Conservation (phyloP, 2,113 vertebrate genomes). For the Clarias macrocephalus region DNA sequence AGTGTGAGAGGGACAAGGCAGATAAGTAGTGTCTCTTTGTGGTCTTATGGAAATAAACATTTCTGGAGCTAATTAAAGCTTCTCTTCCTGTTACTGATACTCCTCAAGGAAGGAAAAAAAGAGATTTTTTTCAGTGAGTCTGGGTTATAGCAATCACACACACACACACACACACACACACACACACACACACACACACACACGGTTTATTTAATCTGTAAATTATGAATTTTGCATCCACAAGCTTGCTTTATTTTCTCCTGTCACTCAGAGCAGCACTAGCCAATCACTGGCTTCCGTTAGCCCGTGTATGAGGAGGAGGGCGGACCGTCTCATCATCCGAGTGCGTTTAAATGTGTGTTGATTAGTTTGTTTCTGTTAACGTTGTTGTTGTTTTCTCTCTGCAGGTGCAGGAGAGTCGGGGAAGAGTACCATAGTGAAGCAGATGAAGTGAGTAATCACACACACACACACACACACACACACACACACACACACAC, state of each 20-base stretch:
- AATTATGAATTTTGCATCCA: neutral
- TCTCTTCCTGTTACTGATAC: neutral
- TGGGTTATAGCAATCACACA: neutral
- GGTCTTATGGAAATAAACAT: constrained; percentile 30
- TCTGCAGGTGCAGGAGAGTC: constrained; percentile 52
- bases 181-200: neutral
- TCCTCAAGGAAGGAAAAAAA: neutral
- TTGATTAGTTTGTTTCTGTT: neutral
- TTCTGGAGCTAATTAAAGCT: neutral
- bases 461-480: neutral
- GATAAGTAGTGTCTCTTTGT: constrained; percentile 12
- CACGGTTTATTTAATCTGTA: neutral
- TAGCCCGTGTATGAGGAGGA: neutral
- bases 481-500: neutral
- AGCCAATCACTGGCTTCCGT: neutral
- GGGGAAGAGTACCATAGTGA: constrained; percentile 54
- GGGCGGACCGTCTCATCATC: neutral
- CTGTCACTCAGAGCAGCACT: neutral
- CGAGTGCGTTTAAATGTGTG: neutral
- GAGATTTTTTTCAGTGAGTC: neutral
- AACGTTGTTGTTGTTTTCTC: constrained; percentile 5
- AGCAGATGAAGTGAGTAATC: constrained; percentile 54
- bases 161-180: neutral
- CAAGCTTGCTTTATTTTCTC: neutral
- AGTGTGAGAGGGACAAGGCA: neutral